Evolutionary conservation across 2,113 vertebrate species (phyloP).

Genomic region (Lepus timidus): DNA sequence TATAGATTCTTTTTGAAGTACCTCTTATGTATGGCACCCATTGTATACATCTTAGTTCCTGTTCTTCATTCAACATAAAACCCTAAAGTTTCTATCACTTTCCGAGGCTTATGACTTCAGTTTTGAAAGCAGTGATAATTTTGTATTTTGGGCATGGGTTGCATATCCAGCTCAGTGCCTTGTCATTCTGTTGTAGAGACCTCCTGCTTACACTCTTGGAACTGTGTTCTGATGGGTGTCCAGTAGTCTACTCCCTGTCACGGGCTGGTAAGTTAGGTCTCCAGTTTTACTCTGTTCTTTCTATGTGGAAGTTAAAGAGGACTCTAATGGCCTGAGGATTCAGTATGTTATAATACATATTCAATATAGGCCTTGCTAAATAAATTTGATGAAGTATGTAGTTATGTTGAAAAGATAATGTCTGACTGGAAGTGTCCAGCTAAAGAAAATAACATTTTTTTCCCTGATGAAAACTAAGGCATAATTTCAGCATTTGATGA

Average conservation of each 20-base stretch:
- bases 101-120: neutral
- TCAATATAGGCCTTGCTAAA: neutral
- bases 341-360: neutral
- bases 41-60: neutral
- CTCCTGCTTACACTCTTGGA: fast-evolving
- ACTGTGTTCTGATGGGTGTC: neutral
- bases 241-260: fast-evolving
- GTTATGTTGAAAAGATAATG: slow-evolving; percentile 9
- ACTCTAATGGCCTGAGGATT: neutral
- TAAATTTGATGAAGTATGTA: neutral
- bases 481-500: slow-evolving; percentile 51
- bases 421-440: neutral
- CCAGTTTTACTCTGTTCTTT: neutral
- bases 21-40: neutral
- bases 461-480: neutral
- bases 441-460: neutral
- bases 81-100: neutral
- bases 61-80: neutral
- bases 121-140: neutral
- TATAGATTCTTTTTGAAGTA: too few relatives aligned
- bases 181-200: neutral
- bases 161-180: neutral
- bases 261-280: neutral
- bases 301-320: neutral
- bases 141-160: neutral